Percentiles rank a stretch among this genome's conserved stretches.
Evolutionary conservation across 2,888 invertebrate genomes (phyloP).

Genomic region (Candidula unifasciata): DNA sequence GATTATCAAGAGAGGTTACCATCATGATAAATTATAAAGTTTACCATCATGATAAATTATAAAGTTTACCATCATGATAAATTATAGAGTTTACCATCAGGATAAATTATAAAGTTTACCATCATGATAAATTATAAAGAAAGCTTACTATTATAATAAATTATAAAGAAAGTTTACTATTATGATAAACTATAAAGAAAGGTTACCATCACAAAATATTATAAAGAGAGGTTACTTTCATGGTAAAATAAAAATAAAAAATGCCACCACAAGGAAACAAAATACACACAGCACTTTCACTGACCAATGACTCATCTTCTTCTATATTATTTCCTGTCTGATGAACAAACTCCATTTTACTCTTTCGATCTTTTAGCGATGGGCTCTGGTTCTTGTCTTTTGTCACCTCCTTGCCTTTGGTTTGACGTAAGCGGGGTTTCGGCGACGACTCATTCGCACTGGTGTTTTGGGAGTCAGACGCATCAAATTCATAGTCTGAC

Average conservation of each 20-base stretch:
- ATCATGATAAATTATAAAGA: no score
- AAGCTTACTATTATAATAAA: no score
- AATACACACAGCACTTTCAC: slow-evolving; percentile 33
- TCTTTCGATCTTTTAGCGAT: slow-evolving; percentile 72
- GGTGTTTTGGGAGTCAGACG: slow-evolving; percentile 46
- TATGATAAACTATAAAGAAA: no score
- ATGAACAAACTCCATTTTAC: slow-evolving; percentile 79
- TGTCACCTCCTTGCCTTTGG: slow-evolving; percentile 56
- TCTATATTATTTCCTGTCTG: slow-evolving; percentile 74
- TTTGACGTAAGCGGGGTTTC: slow-evolving; percentile 39
- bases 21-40: no score
- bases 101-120: no score
- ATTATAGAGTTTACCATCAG: no score
- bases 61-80: no score
- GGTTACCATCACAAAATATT: no score
- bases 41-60: no score
- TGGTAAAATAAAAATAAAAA: neutral
- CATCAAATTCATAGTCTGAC: slow-evolving; percentile 45
- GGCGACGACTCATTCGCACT: slow-evolving; percentile 52
- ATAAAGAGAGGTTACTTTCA: neutral
- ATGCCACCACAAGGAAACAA: neutral
- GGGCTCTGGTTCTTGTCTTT: slow-evolving; percentile 64
- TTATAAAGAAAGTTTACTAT: no score
- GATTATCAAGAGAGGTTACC: no score
- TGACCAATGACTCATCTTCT: slow-evolving; percentile 65